Evolutionary conservation across 2,113 vertebrate species (phyloP).

Genomic region (Corythaeola cristata): DNA sequence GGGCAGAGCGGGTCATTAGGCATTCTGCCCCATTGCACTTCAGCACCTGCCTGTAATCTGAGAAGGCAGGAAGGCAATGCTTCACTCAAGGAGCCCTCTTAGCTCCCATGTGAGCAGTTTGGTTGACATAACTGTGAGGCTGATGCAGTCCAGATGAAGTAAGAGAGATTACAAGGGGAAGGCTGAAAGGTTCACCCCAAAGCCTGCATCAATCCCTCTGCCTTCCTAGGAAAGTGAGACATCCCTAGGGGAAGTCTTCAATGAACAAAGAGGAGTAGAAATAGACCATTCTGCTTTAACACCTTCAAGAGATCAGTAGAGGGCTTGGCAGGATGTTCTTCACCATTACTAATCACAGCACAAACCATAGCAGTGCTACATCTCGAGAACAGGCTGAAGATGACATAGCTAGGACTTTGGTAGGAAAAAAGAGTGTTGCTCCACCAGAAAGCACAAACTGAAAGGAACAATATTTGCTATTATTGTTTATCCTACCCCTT

Average conservation of each 20-base stretch:
- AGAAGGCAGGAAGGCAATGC: neutral
- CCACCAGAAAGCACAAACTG: neutral
- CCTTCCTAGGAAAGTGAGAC: neutral
- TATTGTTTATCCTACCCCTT: neutral
- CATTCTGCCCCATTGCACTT: neutral
- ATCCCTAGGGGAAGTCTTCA: neutral
- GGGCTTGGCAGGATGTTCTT: neutral
- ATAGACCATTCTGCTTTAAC: neutral
- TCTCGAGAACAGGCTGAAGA: neutral
- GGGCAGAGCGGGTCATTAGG: neutral
- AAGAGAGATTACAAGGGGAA: neutral
- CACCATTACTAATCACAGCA: neutral
- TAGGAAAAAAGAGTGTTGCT: neutral
- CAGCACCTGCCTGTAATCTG: neutral
- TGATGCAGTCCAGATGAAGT: neutral
- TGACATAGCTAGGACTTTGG: neutral
- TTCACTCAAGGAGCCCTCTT: neutral
- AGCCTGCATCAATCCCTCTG: neutral
- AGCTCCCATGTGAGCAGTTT: neutral
- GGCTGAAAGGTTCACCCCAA: neutral
- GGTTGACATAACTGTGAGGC: neutral
- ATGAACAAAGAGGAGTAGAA: neutral
- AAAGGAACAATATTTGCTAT: neutral
- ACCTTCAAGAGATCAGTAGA: neutral
- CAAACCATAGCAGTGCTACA: neutral